Conservation (phyloP, 2,797 vertebrate genomes). For the Molossus molossus region DNA sequence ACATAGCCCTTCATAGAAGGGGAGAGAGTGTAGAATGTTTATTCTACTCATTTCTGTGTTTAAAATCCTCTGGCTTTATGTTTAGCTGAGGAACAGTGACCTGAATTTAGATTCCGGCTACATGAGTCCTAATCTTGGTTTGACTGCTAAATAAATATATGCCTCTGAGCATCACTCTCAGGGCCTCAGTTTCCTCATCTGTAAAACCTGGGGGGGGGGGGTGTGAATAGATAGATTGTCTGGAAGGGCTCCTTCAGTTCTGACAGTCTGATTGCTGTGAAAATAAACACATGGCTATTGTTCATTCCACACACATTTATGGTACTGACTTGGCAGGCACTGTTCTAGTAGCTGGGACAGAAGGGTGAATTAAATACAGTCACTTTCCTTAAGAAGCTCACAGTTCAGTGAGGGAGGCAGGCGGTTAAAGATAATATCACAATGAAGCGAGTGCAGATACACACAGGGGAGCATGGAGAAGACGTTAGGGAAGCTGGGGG, state of each 20-base stretch:
- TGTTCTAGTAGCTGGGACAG: neutral
- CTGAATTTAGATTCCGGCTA: neutral
- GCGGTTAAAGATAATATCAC: neutral
- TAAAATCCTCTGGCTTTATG: neutral
- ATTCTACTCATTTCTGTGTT: neutral
- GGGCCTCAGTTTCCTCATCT: neutral
- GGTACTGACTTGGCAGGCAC: neutral
- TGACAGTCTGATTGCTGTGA: neutral
- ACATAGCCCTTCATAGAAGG: neutral
- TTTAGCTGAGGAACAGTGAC: conserved; percentile 3
- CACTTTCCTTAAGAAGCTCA: neutral
- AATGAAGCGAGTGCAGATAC: neutral
- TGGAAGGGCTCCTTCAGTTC: neutral
- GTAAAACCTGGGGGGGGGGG: neutral
- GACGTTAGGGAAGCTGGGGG: neutral
- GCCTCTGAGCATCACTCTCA: neutral
- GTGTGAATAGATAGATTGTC: neutral
- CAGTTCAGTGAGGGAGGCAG: neutral
- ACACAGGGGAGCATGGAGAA: neutral
- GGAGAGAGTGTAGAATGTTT: neutral
- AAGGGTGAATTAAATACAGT: neutral
- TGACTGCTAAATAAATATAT: neutral
- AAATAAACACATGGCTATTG: neutral
- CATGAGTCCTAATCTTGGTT: neutral
- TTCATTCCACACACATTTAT: neutral